Base-by-base conservation (phyloP, 2,888 invertebrate species). In the Unio delphinus region DNA sequence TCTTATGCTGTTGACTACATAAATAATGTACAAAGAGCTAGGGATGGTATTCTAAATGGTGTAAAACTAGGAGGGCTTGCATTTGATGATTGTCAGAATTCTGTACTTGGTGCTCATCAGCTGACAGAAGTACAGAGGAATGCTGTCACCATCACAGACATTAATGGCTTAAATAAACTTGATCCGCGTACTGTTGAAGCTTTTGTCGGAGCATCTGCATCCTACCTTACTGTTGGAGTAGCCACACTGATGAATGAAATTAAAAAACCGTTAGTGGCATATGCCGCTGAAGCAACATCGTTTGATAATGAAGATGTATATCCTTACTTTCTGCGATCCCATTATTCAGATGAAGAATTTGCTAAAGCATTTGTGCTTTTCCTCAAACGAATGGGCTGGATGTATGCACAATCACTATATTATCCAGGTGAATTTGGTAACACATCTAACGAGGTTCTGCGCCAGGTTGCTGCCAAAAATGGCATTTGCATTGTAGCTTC, bases 161-260 rank as follows among this genome's bases (percentile, higher is more conserved):
- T 23, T 0, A 60, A 69, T 61, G 75, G 79, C 0, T 76, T 81
- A 15, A 76, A 76, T 34, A 34, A 54, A 1, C 76, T 89, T 4
- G 80, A 86, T 59, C 87, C 87, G 1, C 68, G 73, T 7, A 80
- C 73, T 0, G 77, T 88, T 23, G 83, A 86, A 30, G 85, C 78
- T 1, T 88, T 84, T 71, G 76, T 84, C 4, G 87, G 84, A 7
- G 79, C 86, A 1, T 69, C 77, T 62, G 72, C 61, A 8, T 72
- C 79, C 8, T 66, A 64, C 4, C 67, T 82, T 58, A 84, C 86
- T 1, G 28, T 83, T 3, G 75, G 80, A 3, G 67, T 87, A 66
- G 83, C 87, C 3, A 91, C 91, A 65, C 87, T 92, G 34, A 18
- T 64, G 69, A 78, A 88, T 92, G 76, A 88, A 92, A 91, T 92